Conservation (phyloP, 2,888 invertebrate genomes). For the Ceratothoa steindachneri region DNA sequence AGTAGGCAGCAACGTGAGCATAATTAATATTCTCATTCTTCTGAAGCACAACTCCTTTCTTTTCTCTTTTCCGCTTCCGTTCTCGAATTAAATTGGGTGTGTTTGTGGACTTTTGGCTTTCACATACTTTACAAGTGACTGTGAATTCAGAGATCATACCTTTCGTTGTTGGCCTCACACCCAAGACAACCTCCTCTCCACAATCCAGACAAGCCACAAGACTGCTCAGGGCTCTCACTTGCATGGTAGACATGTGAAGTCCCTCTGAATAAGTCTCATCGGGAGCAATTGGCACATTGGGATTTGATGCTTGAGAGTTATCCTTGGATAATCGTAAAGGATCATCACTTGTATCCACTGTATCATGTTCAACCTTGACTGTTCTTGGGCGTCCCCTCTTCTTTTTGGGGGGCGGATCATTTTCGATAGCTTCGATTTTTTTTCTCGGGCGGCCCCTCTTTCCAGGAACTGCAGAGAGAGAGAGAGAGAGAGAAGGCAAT, state of each 20-base stretch:
- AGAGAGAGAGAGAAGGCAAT: no score
- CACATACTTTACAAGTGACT: conserved; percentile 40
- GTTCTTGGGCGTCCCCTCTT: not conserved
- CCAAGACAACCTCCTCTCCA: conserved; percentile 33
- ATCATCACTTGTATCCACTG: not conserved
- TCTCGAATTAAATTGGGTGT: conserved; percentile 43
- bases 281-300: not conserved
- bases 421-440: not conserved
- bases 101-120: conserved; percentile 39
- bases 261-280: conserved; percentile 45
- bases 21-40: conserved; percentile 46
- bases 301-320: not conserved
- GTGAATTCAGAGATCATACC: conserved; percentile 47
- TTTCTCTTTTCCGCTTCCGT: conserved; percentile 39
- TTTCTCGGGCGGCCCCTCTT: conserved; percentile 8
- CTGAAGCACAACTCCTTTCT: conserved; percentile 31
- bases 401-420: not conserved
- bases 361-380: conserved; percentile 1
- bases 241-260: conserved; percentile 44
- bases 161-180: conserved; percentile 43
- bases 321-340: not conserved
- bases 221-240: conserved; percentile 31
- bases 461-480: not conserved
- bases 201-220: conserved; percentile 44
- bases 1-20: conserved; percentile 42